Conservation (phyloP, 2,113 vertebrate genomes). For the Pimephales promelas region DNA sequence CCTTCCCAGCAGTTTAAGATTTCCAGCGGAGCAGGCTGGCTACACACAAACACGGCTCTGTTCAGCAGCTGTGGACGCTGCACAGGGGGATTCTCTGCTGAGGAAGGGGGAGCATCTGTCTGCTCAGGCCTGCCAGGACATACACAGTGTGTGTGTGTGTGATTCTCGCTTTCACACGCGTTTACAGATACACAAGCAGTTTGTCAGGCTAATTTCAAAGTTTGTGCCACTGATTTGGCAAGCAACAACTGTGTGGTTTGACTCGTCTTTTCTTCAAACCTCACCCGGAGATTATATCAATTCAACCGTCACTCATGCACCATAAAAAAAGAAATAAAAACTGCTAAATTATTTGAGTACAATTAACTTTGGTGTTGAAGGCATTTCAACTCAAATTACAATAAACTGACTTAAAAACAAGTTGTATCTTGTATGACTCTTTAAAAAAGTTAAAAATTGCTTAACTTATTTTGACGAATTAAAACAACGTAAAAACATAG, state of each 20-base stretch:
- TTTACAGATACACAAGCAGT: neutral
- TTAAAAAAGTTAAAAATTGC: no score
- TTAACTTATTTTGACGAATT: no score
- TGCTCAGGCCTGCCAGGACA: constrained; percentile 49
- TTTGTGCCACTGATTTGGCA: constrained; percentile 6
- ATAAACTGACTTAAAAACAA: no score
- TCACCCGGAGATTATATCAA: neutral
- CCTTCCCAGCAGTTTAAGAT: constrained; percentile 61
- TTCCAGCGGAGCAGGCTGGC: constrained; percentile 55
- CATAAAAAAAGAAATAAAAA: no score
- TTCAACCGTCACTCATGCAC: neutral
- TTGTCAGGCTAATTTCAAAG: constrained; percentile 4
- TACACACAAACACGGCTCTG: constrained; percentile 57
- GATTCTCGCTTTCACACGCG: neutral
- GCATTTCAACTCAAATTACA: no score
- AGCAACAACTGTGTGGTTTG: neutral
- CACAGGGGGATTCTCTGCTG: constrained; percentile 46
- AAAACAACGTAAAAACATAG: no score
- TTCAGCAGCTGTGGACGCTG: constrained; percentile 58
- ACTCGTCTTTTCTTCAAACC: neutral
- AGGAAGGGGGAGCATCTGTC: constrained; percentile 54
- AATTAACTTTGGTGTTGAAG: no score
- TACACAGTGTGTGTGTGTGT: neutral
- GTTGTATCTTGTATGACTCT: no score
- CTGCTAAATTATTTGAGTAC: no score